A percentile compares a stretch with the other conserved stretches of the same genome.
Evolutionary conservation across 2,888 invertebrate species (phyloP).

Genomic region (Zygothrica quintamaculata): DNA sequence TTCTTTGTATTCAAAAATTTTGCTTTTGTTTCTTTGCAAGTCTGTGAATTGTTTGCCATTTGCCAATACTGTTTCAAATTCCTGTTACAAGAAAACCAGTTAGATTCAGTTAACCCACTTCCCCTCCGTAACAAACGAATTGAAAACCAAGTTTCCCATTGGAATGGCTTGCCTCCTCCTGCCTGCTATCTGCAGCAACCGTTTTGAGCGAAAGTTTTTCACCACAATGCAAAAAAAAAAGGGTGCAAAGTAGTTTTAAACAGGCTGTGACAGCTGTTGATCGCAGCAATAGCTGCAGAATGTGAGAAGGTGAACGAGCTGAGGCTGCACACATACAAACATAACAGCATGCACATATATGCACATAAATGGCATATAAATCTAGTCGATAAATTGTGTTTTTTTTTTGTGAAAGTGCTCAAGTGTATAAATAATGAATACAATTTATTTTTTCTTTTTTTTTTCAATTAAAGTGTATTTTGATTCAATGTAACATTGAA

Average conservation of each 20-base stretch:
- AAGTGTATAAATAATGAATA: slow-evolving; percentile 61
- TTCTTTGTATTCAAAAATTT: not conserved
- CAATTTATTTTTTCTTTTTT: slow-evolving; percentile 49
- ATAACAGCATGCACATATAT: not conserved
- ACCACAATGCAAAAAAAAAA: slow-evolving; percentile 44
- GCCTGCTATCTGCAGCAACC: slow-evolving; percentile 67
- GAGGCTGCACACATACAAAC: not conserved
- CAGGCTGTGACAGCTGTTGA: slow-evolving; percentile 66
- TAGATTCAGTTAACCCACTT: slow-evolving; percentile 29
- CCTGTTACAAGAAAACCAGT: slow-evolving; percentile 74
- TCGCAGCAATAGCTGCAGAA: slow-evolving; percentile 17
- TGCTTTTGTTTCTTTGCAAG: slow-evolving; percentile 23
- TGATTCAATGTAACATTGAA: slow-evolving; percentile 67
- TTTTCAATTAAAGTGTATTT: slow-evolving; percentile 61
- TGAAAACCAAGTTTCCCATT: slow-evolving; percentile 26
- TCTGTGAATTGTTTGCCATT: slow-evolving; percentile 45
- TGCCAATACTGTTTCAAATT: slow-evolving; percentile 53
- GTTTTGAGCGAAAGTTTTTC: slow-evolving; percentile 77
- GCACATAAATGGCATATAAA: slow-evolving; percentile 43
- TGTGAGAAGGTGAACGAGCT: not conserved
- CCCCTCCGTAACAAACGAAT: not conserved
- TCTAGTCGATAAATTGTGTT: slow-evolving; percentile 77
- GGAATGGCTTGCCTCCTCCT: slow-evolving; percentile 18
- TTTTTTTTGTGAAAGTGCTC: slow-evolving; percentile 54
- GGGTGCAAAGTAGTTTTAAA: slow-evolving; percentile 57